Evolutionary conservation across 2,888 invertebrate species (phyloP).

Genomic region (Ormyrus rosae): DNA sequence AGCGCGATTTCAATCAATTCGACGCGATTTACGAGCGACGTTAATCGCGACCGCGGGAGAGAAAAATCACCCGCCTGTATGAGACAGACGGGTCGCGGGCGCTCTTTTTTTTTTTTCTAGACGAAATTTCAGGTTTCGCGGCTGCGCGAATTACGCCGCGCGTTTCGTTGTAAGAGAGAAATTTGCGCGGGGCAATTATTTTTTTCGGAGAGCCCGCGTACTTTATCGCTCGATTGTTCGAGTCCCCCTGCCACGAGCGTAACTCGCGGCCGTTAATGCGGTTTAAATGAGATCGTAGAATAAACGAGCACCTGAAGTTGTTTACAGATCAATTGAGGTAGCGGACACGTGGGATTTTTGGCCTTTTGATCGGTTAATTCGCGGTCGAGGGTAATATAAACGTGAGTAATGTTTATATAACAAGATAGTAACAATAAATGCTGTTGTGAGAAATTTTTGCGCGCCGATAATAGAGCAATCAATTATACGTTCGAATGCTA

Average conservation of each 20-base stretch:
- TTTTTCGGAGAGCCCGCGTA: background rate
- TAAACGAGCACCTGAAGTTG: background rate
- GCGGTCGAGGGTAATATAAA: too few relatives aligned
- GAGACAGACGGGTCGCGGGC: background rate
- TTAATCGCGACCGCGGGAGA: constrained; percentile 31
- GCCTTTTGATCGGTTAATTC: too few relatives aligned
- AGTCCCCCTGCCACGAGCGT: background rate
- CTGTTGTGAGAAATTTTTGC: too few relatives aligned
- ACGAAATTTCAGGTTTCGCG: constrained; percentile 41
- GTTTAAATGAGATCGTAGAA: too few relatives aligned
- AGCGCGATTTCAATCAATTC: constrained; percentile 47
- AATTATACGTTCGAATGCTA: too few relatives aligned
- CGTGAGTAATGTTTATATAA: too few relatives aligned
- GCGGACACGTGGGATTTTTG: too few relatives aligned
- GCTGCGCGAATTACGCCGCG: constrained; percentile 26
- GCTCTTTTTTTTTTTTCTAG: background rate
- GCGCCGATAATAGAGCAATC: too few relatives aligned
- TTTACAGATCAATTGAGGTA: constrained; percentile 22
- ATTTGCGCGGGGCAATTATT: background rate
- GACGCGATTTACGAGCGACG: constrained; percentile 46
- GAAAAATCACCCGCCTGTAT: background rate
- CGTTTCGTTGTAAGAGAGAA: constrained; percentile 14
- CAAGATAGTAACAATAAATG: too few relatives aligned
- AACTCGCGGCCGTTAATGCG: background rate
- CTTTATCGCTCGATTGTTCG: constrained; percentile 31